Evolutionary conservation across 2,888 invertebrate species (phyloP).

Genomic region (Bruchidius siliquastri): DNA sequence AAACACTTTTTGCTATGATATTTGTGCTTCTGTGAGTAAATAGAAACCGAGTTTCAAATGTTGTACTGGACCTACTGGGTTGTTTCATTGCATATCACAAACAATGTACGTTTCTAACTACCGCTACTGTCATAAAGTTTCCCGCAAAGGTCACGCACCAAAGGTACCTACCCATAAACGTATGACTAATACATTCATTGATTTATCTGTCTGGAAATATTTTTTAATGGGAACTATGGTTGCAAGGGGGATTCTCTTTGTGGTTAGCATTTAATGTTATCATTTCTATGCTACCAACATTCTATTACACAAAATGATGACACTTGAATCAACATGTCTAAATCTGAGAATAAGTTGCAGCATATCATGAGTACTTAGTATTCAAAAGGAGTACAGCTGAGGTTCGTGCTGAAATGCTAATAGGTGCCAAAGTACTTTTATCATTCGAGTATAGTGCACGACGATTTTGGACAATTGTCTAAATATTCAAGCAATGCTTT

Average conservation of each 20-base stretch:
- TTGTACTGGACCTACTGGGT: neutral
- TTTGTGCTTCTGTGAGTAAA: too few species aligned
- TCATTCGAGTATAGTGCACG: neutral
- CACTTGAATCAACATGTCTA: neutral
- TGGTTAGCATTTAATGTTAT: neutral
- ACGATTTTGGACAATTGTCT: neutral
- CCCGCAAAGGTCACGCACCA: neutral
- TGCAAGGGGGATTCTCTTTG: neutral
- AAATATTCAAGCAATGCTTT: too few species aligned
- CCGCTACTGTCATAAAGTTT: neutral
- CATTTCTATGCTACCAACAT: neutral
- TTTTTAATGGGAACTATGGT: neutral
- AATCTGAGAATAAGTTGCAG: neutral
- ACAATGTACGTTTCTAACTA: neutral
- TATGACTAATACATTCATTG: neutral
- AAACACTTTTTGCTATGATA: too few species aligned
- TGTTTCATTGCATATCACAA: neutral
- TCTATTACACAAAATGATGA: neutral
- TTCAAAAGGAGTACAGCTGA: neutral
- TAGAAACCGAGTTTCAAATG: too few species aligned
- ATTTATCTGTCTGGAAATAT: neutral
- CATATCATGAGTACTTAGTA: neutral
- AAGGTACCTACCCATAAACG: neutral
- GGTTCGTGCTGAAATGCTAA: neutral
- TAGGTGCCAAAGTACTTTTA: neutral